Base-by-base conservation (phyloP, 2,888 invertebrate genomes). In the Hipparchia sbordonii region DNA sequence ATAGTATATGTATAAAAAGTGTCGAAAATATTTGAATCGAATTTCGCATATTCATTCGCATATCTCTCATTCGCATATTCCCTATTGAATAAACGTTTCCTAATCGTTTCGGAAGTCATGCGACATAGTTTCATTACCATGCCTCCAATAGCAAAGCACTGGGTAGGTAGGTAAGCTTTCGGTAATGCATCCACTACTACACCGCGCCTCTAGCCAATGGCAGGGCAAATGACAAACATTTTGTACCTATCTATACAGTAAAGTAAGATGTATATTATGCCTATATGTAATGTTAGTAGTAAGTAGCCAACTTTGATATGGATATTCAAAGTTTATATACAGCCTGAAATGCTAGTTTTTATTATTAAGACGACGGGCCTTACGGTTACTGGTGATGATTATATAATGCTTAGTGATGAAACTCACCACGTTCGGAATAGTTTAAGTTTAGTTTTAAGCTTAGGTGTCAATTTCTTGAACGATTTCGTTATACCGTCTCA, bases 371-470 rank as follows among this genome's bases (percentile, higher is more conserved):
- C 73, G 51, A 79, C 73, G 74, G 78, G 82, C 80, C 82, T 82
- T 81, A 79, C 71, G 77, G 75, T 78, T 65, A 78, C 74, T 76
- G 74, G 78, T 78, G 75, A 77, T 78, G 77, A 77, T 74, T 73
- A 70, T 76, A 60, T 66, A 70, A 71, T 56, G 59, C 67, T 71
- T 69, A 89, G 91, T 91, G 90, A 74, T 87, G 82, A 93, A 93
- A 86, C 92, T 91, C 91, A 93, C 93, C 93, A 93, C 92, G 93
- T 93, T 86, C 92, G 85, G 85, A 78, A 77, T 82, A 79, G 76
- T 78, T 75, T 79, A 77, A 77, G 72, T 66, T 70, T 76, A 75
- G 72, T 70, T 75, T 67, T 76, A 39, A 75, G 60, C 74, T 74
- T 74, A 69, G 59, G 59, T 62, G 51, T 52, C 23, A 65, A 63